Evolutionary conservation across 1,140 invertebrate genomes (phyloP).

Genomic region (Heliconius congener): DNA sequence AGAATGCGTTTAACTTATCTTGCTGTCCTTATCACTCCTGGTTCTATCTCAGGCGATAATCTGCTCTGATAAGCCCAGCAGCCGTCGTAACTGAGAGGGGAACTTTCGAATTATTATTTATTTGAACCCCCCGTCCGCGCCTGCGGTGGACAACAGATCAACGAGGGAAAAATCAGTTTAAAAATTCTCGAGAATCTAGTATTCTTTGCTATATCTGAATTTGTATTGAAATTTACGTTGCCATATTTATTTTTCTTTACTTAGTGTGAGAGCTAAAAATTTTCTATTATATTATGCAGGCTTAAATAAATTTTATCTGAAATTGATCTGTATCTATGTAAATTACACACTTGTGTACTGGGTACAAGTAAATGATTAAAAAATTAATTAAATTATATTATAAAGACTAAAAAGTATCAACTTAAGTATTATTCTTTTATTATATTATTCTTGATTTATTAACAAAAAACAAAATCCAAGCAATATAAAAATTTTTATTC

Average conservation of each 20-base stretch:
- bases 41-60: constrained; percentile 55
- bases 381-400: too few species aligned
- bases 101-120: constrained; percentile 56
- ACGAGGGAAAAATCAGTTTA: constrained; percentile 13
- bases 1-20: constrained; percentile 43
- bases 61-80: constrained; percentile 59
- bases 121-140: constrained; percentile 43
- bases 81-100: constrained; percentile 48
- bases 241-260: background rate
- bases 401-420: too few species aligned
- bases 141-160: constrained; percentile 21
- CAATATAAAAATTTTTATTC: too few species aligned
- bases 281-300: too few species aligned
- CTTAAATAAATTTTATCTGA: too few species aligned
- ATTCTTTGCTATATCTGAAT: background rate
- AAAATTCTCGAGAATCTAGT: background rate
- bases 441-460: too few species aligned
- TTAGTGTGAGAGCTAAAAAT: too few species aligned
- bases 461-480: too few species aligned
- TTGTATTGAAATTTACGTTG: background rate
- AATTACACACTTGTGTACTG: too few species aligned
- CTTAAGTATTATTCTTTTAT: too few species aligned
- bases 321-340: too few species aligned
- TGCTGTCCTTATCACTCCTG: constrained; percentile 54
- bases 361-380: too few species aligned